These are phyloP conservation scores for Diabrotica balteata DNA, from an alignment of 2,888 invertebrate species.

Conservation along the genomic window DNA sequence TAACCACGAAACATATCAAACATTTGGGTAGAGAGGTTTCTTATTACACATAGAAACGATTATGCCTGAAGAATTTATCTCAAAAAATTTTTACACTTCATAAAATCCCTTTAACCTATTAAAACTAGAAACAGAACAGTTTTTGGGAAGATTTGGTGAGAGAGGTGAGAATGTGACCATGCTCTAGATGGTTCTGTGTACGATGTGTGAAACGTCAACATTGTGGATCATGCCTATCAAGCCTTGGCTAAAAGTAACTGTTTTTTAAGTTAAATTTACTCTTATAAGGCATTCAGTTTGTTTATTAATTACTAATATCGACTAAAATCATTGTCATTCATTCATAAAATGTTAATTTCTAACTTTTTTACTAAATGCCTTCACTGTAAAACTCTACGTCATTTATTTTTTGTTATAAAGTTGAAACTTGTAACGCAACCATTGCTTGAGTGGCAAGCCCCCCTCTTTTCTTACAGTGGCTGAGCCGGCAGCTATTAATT, in stretches of 20 bases:
- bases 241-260: constrained; percentile 46
- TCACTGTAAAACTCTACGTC: too few species aligned
- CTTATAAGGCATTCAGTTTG: not conserved
- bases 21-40: constrained; percentile 57
- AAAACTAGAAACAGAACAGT: constrained; percentile 43
- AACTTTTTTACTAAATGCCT: too few species aligned
- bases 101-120: constrained; percentile 16
- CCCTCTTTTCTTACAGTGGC: constrained; percentile 59
- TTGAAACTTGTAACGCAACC: constrained; percentile 20
- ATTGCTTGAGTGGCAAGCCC: constrained; percentile 59
- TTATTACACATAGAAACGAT: constrained; percentile 37
- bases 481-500: constrained; percentile 57
- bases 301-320: too few species aligned
- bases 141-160: constrained; percentile 41
- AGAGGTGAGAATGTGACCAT: constrained; percentile 44
- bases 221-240: constrained; percentile 61
- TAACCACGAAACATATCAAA: not conserved
- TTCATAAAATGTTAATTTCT: too few species aligned
- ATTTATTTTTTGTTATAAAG: not conserved
- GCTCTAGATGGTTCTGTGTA: constrained; percentile 42
- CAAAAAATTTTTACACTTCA: constrained; percentile 20
- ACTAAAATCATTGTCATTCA: too few species aligned
- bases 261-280: constrained; percentile 7
- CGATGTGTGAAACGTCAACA: constrained; percentile 56
- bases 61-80: constrained; percentile 23